Conservation (phyloP, 2,797 vertebrate species). For the Cossypha polioptera region DNA sequence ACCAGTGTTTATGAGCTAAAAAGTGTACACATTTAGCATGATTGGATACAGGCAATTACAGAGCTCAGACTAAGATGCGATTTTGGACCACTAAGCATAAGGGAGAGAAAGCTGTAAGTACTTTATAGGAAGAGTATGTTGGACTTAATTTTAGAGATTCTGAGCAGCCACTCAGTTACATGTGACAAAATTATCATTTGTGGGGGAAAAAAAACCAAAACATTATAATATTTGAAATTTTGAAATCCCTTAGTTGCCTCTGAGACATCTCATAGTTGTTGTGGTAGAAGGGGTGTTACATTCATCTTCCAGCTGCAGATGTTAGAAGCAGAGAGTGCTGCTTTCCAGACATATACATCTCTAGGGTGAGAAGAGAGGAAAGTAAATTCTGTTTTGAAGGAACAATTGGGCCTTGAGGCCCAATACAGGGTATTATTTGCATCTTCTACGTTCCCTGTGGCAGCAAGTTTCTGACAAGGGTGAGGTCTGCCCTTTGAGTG, state of each 20-base stretch:
- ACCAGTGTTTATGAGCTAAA: not conserved
- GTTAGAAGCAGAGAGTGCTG: not conserved
- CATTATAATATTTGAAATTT: not conserved
- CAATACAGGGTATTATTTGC: not conserved
- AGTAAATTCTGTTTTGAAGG: not conserved
- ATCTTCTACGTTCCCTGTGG: not conserved
- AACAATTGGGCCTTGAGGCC: not conserved
- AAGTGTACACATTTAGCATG: not conserved
- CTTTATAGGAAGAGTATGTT: not conserved
- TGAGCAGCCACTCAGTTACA: not conserved
- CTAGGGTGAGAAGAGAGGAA: not conserved
- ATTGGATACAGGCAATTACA: not conserved
- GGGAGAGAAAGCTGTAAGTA: not conserved
- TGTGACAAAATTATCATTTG: not conserved
- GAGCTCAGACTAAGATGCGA: not conserved
- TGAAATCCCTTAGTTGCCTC: not conserved
- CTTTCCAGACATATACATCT: not conserved
- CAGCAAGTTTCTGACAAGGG: not conserved
- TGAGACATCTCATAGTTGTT: not conserved
- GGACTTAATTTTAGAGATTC: not conserved
- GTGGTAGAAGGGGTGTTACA: not conserved
- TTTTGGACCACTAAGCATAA: not conserved
- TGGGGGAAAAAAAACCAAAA: not conserved
- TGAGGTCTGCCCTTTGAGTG: not conserved
- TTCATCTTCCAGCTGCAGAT: not conserved